These are phyloP conservation scores for Nansenia antarctica DNA, from an alignment of 2,113 vertebrate genomes.

Conservation along the genomic window DNA sequence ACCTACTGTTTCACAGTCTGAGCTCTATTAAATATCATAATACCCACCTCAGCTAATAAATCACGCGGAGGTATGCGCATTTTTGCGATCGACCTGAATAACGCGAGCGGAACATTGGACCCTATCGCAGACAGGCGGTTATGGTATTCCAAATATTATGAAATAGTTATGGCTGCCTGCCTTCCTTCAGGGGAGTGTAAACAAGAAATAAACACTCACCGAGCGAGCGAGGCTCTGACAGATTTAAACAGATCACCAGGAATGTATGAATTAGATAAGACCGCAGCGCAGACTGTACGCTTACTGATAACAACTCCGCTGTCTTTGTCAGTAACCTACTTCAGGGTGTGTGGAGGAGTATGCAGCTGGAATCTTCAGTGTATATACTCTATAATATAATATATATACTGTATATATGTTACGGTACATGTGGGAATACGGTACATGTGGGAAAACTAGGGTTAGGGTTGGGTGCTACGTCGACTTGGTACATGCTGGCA, in stretches of 20 bases:
- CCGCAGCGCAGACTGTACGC: constrained; percentile 8
- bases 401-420: no score
- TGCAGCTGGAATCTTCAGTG: not conserved
- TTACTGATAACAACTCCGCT: constrained; percentile 38
- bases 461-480: no score
- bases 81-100: constrained; percentile 39
- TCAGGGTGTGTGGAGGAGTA: constrained; percentile 4
- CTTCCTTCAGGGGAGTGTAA: constrained; percentile 28
- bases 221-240: not conserved
- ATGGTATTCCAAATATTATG: constrained; percentile 46
- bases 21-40: constrained; percentile 68
- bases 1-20: constrained; percentile 61
- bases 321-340: constrained; percentile 20
- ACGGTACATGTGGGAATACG: no score
- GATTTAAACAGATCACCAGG: constrained; percentile 40
- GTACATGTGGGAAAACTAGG: no score
- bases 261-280: constrained; percentile 52
- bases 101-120: constrained; percentile 35
- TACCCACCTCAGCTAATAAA: constrained; percentile 63
- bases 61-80: constrained; percentile 48
- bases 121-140: constrained; percentile 38
- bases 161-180: constrained; percentile 39
- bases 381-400: no score
- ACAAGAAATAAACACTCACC: constrained; percentile 39
- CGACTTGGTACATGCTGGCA: no score